Evolutionary conservation across 1,140 invertebrate genomes (phyloP), one percentile per base, ranked within the genome.

Genomic region (Drosophila ficusphila): DNA sequence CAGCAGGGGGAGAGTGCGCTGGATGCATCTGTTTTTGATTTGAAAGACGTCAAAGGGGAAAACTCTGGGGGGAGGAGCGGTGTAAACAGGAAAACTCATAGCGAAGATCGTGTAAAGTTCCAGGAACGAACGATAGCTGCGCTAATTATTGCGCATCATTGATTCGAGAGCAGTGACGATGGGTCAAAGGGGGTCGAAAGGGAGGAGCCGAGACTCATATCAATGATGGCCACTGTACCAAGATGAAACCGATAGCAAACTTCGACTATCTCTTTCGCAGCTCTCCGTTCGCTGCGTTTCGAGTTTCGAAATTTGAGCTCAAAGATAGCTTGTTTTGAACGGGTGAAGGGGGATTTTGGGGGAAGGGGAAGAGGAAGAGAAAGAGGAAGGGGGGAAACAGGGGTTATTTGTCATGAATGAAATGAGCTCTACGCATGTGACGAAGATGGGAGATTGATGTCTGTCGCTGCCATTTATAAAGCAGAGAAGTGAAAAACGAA

Each of bases 101-200:
- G 19, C 8, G 19, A 23, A 39, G 29, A 53, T 57, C 36, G 51
- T 48, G 52, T 29, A 23, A 52, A 48, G 19, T 48, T 38, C 7
- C 16, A 42, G 53, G 41, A 41, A 54, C 21, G 48, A 46, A 25
- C 56, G 70, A 82, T 61, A 61, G 79, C 48, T 64, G 76, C 58
- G 82, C 82, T 86, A 86, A 86, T 86, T 86, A 88, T 75, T 82
- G 82, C 74, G 77, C 82, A 78, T 70, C 82, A 86, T 78, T 88
- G 82, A 77, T 64, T 62, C 51, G 46, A 27, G 27, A 12, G 21
- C 41, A 14, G 41, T 1, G 21, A 21, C 1, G 16, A 16, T 25
- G 49, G 25, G 33, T 4, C 25, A 25, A 12, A 51, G 8, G 29
- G 52, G 41, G 12, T 41, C 16, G 2, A 8, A 33, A 25, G 27